Conservation (phyloP, 1,140 invertebrate genomes). For the Hypothenemus hampei region DNA sequence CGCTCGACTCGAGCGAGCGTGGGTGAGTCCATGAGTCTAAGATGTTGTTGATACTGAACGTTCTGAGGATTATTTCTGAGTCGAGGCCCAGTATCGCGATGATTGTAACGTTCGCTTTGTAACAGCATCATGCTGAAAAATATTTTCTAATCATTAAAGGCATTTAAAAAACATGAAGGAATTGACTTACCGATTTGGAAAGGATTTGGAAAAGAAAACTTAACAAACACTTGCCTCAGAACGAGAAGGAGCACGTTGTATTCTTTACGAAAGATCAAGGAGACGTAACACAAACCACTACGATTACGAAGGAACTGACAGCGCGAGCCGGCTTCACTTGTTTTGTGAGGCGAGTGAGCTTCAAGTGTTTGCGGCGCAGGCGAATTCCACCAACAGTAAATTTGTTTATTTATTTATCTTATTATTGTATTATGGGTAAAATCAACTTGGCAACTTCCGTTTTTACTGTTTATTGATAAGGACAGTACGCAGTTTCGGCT, state of each 20-base stretch:
- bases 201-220: not conserved
- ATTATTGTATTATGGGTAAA: not conserved
- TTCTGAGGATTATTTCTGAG: not conserved
- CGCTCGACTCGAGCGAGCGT: constrained; percentile 53
- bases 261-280: constrained; percentile 9
- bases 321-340: constrained; percentile 12
- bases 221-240: not conserved
- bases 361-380: constrained; percentile 4
- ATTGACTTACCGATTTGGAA: not conserved
- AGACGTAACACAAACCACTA: constrained; percentile 5
- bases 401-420: not conserved
- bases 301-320: constrained; percentile 18
- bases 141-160: not conserved
- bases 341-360: constrained; percentile 1
- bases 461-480: not conserved
- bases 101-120: constrained; percentile 11
- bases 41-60: constrained; percentile 31
- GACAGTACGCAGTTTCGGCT: too few relatives aligned
- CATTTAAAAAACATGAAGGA: not conserved
- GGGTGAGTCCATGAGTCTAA: constrained; percentile 53
- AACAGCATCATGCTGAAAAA: constrained; percentile 16
- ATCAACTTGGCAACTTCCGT: not conserved
- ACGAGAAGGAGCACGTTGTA: constrained; percentile 15
- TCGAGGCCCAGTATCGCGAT: not conserved
- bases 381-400: not conserved